Evolutionary conservation across 2,888 invertebrate genomes (phyloP), one percentile per base, ranked within the genome.

Genomic region (Tortricodes alternella): DNA sequence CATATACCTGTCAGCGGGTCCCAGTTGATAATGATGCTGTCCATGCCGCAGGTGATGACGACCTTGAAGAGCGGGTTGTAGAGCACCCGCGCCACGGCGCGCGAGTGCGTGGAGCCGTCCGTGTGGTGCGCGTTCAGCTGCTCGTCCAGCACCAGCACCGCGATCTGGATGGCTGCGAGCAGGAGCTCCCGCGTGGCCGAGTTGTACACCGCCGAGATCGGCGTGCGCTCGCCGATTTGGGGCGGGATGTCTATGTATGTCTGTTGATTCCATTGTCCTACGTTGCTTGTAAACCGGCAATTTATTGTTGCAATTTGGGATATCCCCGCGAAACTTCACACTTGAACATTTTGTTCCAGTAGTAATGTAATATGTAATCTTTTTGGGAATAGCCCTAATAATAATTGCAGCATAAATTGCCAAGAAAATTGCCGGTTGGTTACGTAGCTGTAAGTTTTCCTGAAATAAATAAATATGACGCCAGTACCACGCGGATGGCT

Each of bases 1-100:
- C 5, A 13, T 4, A 5, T 1, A 53, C 94, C 95, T 39, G 92
- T 93, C 80, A 93, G 92, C 0, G 95, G 94, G 77, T 96, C 94
- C 97, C 97, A 97, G 18, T 95, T 94, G 65, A 95, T 95, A 57
- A 97, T 95, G 61, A 93, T 94, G 62, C 96, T 96, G 73, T 96
- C 96, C 76, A 94, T 85, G 52, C 96, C 96, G 49, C 94, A 95
- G 0, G 96, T 95, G 53, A 97, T 92, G 61, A 97, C 90, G 61
- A 93, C 91, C 73, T 94, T 92, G 70, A 95, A 96, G 1, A 96
- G 89, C 11, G 93, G 92, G 83, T 96, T 96, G 78, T 95, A 96
- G 0, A 96, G 88, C 5, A 95, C 91, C 24, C 92, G 92, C n/a
- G 95, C 93, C 38, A 96, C 92, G 5, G 94, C 92, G 50, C 93